phyloP scores from a whole-genome alignment of 1,140 invertebrate genomes.

The Brachionus rotundiformis region DNA sequence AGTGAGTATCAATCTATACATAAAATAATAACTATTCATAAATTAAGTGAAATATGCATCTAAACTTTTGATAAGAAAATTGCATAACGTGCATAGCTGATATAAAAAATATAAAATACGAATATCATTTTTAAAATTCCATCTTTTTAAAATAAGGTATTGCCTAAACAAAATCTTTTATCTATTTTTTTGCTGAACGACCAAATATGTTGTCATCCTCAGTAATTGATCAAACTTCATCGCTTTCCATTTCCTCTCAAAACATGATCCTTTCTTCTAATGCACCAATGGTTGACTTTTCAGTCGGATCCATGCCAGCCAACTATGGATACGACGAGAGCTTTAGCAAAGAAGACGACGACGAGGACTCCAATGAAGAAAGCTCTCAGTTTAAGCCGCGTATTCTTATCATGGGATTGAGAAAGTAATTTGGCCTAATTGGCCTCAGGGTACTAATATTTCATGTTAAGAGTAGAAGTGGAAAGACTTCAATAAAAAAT shows the following conservation, averaged over 20 bases:
- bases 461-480: constrained; percentile 70
- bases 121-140: too few species aligned
- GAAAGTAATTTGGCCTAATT: not conserved
- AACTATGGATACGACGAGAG: constrained; percentile 50
- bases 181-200: not conserved
- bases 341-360: constrained; percentile 45
- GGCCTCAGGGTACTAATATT: not conserved
- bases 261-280: not conserved
- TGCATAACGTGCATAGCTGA: too few species aligned
- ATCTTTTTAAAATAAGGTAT: not conserved
- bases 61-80: too few species aligned
- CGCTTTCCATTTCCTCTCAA: constrained; percentile 14
- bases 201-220: constrained; percentile 45
- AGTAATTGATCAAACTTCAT: constrained; percentile 34
- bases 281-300: constrained; percentile 44
- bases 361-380: constrained; percentile 26
- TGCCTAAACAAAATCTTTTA: not conserved
- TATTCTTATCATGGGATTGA: constrained; percentile 40
- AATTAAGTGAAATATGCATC: too few species aligned
- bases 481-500: constrained; percentile 99
- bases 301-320: constrained; percentile 46
- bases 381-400: constrained; percentile 34
- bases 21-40: too few species aligned
- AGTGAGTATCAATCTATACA: too few species aligned
- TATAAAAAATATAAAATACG: too few species aligned